Conservation (phyloP, 2,113 vertebrate species). For the Sminthopsis crassicaudata region DNA sequence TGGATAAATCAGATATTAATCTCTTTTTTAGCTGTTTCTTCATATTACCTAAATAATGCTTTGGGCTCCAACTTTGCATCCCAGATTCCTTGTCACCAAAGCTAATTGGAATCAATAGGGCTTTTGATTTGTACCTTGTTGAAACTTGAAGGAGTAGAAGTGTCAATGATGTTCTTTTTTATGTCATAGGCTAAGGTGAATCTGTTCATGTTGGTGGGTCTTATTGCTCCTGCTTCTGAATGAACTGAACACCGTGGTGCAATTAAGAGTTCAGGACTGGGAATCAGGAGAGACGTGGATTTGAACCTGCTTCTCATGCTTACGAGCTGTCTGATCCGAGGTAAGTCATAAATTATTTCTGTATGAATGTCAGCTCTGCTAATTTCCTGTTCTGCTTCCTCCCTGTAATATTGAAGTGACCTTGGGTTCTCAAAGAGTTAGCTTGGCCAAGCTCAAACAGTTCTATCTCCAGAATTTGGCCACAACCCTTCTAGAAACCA, state of each 20-base stretch:
- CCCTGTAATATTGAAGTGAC: not conserved
- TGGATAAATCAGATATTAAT: constrained; percentile 32
- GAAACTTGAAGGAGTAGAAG: constrained; percentile 50
- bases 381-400: not conserved
- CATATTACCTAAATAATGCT: constrained; percentile 39
- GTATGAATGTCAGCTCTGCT: not conserved
- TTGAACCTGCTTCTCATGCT: not conserved
- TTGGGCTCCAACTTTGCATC: constrained; percentile 62
- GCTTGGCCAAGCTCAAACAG: not conserved
- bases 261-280: not conserved
- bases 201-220: not conserved
- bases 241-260: not conserved
- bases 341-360: not conserved
- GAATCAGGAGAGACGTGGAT: not conserved
- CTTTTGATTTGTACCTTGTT: constrained; percentile 23
- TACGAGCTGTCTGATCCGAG: not conserved
- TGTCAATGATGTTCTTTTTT: constrained; percentile 53
- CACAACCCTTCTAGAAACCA: not conserved
- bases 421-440: not conserved
- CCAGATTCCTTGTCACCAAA: not conserved
- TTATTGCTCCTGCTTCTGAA: not conserved
- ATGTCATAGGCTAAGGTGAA: constrained; percentile 47
- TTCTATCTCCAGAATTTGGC: too few species aligned
- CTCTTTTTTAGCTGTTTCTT: constrained; percentile 48
- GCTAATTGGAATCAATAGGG: not conserved